Evolutionary conservation across 2,888 invertebrate species (phyloP).

Genomic region (Eubasilissa splendida): DNA sequence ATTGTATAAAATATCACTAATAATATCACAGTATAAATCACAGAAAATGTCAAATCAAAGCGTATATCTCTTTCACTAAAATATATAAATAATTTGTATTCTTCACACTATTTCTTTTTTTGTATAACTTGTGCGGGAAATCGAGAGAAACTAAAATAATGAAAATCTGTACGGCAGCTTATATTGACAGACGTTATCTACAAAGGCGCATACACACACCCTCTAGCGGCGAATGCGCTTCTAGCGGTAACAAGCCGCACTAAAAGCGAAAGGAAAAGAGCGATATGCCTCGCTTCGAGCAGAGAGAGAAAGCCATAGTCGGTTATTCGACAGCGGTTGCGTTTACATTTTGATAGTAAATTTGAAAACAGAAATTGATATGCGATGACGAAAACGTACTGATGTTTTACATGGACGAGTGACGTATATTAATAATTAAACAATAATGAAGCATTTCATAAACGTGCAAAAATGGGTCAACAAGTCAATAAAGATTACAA

Average conservation of each 20-base stretch:
- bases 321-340: conserved; percentile 3
- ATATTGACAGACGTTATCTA: conserved; percentile 33
- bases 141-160: conserved; percentile 9
- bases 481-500: conserved; percentile 14
- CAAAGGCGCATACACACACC: background rate
- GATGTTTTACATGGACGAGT: background rate
- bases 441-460: background rate
- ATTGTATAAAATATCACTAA: conserved; percentile 43
- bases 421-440: conserved; percentile 1
- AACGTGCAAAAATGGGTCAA: background rate
- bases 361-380: background rate
- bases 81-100: too few species aligned
- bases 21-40: conserved; percentile 40
- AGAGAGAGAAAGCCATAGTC: conserved; percentile 13
- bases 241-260: conserved; percentile 2
- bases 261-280: conserved; percentile 15
- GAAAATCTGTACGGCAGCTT: conserved; percentile 1
- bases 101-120: too few species aligned
- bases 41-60: background rate
- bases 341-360: background rate
- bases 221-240: conserved; percentile 4
- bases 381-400: background rate
- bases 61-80: too few species aligned
- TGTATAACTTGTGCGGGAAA: background rate
- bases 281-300: background rate